A percentile compares a stretch with the other conserved stretches of the same genome.
Conservation (phyloP, 1,140 invertebrate genomes). For the Ooceraea biroi region DNA sequence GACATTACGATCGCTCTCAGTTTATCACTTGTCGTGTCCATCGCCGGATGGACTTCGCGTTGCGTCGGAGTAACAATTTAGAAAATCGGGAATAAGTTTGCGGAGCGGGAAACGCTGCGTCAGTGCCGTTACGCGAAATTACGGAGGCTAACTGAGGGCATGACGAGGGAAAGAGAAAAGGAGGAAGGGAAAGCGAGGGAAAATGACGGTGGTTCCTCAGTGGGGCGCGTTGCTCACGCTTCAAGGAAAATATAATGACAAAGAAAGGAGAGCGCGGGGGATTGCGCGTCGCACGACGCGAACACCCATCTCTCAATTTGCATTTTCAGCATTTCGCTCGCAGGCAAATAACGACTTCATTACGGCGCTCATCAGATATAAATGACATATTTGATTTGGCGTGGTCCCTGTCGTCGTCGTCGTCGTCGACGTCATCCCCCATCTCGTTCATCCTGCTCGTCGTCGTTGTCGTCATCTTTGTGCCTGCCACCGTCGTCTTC, state of each 20-base stretch:
- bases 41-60: slow-evolving; percentile 25
- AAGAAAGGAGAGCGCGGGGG: slow-evolving; percentile 15
- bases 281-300: slow-evolving; percentile 26
- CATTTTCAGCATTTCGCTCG: slow-evolving; percentile 79
- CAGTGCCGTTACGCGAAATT: slow-evolving; percentile 51
- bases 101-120: slow-evolving; percentile 24
- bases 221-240: slow-evolving; percentile 17
- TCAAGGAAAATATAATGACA: slow-evolving; percentile 66
- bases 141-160: slow-evolving; percentile 33
- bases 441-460: slow-evolving; percentile 23
- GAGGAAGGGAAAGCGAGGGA: not conserved
- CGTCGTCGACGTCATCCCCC: slow-evolving; percentile 36
- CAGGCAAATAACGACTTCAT: slow-evolving; percentile 82
- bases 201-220: not conserved
- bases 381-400: slow-evolving; percentile 82
- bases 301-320: slow-evolving; percentile 77
- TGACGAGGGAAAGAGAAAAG: not conserved
- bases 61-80: slow-evolving; percentile 36
- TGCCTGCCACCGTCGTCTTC: slow-evolving; percentile 13
- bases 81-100: slow-evolving; percentile 40
- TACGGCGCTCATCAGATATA: slow-evolving; percentile 80
- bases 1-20: slow-evolving; percentile 13
- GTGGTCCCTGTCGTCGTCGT: slow-evolving; percentile 46
- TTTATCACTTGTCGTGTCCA: slow-evolving; percentile 30
- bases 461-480: slow-evolving; percentile 39